phyloP scores from a whole-genome alignment of 64 coral and sea anemone genomes.

The Stichodactyla mertensii region DNA sequence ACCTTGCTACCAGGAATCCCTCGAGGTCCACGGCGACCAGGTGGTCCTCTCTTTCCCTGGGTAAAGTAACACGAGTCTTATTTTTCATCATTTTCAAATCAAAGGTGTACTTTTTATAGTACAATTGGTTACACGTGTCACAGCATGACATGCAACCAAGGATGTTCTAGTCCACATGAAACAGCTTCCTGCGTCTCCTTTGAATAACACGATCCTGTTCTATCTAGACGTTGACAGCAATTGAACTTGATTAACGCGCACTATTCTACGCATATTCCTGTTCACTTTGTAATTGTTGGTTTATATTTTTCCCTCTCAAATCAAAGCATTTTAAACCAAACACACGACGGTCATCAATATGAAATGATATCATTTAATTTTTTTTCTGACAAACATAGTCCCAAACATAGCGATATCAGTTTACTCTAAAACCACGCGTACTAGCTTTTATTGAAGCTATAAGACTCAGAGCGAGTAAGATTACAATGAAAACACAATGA shows the following conservation, averaged over 20 bases:
- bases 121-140: not conserved
- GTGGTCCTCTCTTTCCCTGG: conserved; percentile 1
- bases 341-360: not conserved
- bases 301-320: not conserved
- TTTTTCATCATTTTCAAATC: not conserved
- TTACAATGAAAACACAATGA: not conserved
- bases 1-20: not conserved
- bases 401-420: not conserved
- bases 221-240: conserved; percentile 1
- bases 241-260: not conserved
- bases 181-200: not conserved
- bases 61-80: not conserved
- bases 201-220: not conserved
- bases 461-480: not conserved
- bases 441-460: not conserved
- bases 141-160: not conserved
- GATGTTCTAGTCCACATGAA: not conserved
- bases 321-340: not conserved
- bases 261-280: not conserved
- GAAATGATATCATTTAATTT: not conserved
- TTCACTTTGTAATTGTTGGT: not conserved
- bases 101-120: not conserved
- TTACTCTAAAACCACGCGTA: not conserved
- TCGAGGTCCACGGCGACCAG: not conserved
- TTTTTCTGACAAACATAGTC: not conserved